Base-by-base conservation (phyloP, 64 coral and sea anemone genomes). In the Dendronephthya gigantea region DNA sequence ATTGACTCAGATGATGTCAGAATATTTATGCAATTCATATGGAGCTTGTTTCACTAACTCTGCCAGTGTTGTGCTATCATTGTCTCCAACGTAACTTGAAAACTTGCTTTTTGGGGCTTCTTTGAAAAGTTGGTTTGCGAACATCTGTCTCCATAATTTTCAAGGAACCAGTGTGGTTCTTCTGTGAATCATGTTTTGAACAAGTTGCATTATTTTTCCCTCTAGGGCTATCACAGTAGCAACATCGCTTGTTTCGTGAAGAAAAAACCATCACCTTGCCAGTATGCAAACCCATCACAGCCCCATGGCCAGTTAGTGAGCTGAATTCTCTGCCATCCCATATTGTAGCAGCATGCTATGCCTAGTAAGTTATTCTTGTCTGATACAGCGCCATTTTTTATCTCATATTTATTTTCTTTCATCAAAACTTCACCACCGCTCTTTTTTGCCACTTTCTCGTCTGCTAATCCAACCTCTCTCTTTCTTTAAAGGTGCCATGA, bases 241-340 rank as follows among this genome's bases (percentile, higher is more conserved):
- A 29, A 33, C 88, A 85, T 15, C 39, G 35, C 52, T 85, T 90
- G 48, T 90, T 90, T 30, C 31, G 48, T 7, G 83, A 49, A 25
- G 65, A 35, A 79, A 27, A 85, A 25, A 49, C 88, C 9, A 90
- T 37, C 17, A 75, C 83, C 34, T 90, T 85, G 14, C 69, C 83
- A 3, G 83, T 85, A 75, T 84, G 47, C 32, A 83, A 40, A 32
- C 88, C 56, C 88, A 90, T 84, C 12, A 84, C 56, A 23, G 88
- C 82, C 9, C 82, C 82, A 52, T 76, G 83, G 16, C 88, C 82
- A 90, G 88, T 84, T 4, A 84, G 58, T 36, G 82, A 84, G 22
- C 76, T 68, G n/a, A 65, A 48, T 84, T 40, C 88, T 90, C 14
- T 72, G 69, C 88, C 83, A 90, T 22, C 83, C 58, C 88, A 90